These are phyloP conservation scores for Chrysolina haemoptera DNA, from an alignment of 2,888 invertebrate genomes.

Conservation along the genomic window DNA sequence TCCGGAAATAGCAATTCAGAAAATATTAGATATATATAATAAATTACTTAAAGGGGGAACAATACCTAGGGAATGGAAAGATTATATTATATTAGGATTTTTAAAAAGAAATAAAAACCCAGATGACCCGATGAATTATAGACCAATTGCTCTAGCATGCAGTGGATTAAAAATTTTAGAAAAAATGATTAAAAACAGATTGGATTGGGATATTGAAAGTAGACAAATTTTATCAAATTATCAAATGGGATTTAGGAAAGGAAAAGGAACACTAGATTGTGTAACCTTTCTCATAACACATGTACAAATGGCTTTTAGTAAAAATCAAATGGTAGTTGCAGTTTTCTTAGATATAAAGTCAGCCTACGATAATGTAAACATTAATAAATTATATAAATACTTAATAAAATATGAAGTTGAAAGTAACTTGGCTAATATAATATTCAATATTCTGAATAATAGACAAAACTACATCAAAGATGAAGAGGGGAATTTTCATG, in stretches of 20 bases:
- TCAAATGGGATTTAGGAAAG: conserved; percentile 26
- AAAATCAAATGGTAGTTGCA: not conserved
- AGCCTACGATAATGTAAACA: not conserved
- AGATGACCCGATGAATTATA: not conserved
- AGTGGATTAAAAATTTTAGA: conserved; percentile 21
- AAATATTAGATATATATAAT: not conserved
- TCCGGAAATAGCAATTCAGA: not conserved
- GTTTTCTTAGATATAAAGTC: not conserved
- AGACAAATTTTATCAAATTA: conserved; percentile 7
- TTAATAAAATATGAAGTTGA: not conserved
- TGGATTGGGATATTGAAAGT: conserved; percentile 7
- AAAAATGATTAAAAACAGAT: not conserved
- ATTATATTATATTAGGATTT: not conserved
- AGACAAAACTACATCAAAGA: not conserved
- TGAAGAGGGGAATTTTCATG: not conserved
- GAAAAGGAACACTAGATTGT: not conserved
- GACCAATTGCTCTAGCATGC: not conserved
- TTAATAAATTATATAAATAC: not conserved
- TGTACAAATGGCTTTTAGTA: conserved; percentile 1
- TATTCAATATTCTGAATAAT: not conserved
- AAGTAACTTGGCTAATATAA: not conserved
- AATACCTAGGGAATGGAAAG: not conserved
- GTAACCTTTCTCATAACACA: not conserved
- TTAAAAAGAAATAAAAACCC: not conserved
- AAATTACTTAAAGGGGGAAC: not conserved